Evolutionary conservation across 2,113 vertebrate genomes (phyloP), one percentile per base, ranked within the genome.

Genomic region (Microcebus lehilahytsara): DNA sequence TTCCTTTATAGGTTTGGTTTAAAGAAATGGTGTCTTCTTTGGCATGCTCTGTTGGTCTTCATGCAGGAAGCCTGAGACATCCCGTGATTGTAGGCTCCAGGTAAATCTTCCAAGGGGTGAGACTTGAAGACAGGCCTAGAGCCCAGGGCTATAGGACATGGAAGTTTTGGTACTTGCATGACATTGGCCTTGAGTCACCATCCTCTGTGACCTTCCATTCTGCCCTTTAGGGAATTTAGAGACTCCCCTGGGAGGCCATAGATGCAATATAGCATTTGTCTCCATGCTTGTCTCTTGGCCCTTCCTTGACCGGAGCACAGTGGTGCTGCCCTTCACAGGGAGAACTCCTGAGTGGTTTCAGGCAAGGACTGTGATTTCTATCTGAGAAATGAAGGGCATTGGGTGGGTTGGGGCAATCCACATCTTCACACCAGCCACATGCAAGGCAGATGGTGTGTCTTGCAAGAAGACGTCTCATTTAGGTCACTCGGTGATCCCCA

Each of bases 341-440:
- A 85, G 6, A 32, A 32, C 56, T 3, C 25, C 7, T 1, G 9
- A 40, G 4, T 25, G 60, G 14, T 56, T 58, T 66, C 14, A 60
- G 58, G 25, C 10, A 37, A 12, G 23, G 25, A 16, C 22, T 80
- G n/a, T 40, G 56, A 5, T 16, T 72, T 37, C 42, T 66, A 3
- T 30, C 16, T 72, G 42, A 7, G 22, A 93, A 83, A 19, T 2
- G 1, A 6, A 25, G 60, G 12, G 37, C 13, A 34, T 40, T 9
- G 23, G 2, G 27, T 74, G 4, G 6, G 30, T 30, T 3, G 2
- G 14, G 37, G 32, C 32, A 42, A 5, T 53, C 9, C 3, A 34
- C 4, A 6, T 10, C 13, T 60, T 22, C 6, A 30, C 14, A 30
- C 1, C 27, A 2, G 49, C 66, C 22, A 34, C 2, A 0, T 9